A percentile compares a stretch with the other conserved stretches of the same genome.
Evolutionary conservation across 2,113 vertebrate species (phyloP).

Genomic region (Orthonyx spaldingii): DNA sequence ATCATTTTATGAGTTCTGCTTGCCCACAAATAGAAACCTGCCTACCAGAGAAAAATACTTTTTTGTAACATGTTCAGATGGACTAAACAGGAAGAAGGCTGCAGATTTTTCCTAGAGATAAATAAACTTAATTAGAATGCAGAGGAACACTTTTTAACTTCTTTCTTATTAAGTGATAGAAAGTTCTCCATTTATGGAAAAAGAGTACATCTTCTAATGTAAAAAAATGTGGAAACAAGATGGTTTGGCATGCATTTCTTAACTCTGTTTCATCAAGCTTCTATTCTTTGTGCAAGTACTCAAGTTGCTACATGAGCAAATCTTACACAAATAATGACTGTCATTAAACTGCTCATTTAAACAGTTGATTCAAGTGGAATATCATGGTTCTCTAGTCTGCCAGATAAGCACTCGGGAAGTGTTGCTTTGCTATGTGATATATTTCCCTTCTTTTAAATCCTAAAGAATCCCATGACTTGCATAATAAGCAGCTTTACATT

Average conservation of each 20-base stretch:
- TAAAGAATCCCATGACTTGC: conserved; percentile 11
- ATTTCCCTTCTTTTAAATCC: conserved; percentile 5
- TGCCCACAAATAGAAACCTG: not conserved
- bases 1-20: not conserved
- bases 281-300: conserved; percentile 47
- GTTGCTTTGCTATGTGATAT: conserved; percentile 17
- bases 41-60: not conserved
- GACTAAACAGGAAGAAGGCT: not conserved
- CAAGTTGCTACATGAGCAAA: conserved; percentile 48
- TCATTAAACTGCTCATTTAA: conserved; percentile 48
- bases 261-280: conserved; percentile 50
- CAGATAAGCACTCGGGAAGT: conserved; percentile 42
- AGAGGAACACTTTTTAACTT: not conserved
- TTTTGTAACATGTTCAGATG: not conserved
- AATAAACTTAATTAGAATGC: not conserved
- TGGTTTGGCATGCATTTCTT: conserved; percentile 38
- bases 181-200: conserved; percentile 32
- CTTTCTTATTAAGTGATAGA: not conserved
- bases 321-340: conserved; percentile 41
- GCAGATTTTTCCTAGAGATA: not conserved
- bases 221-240: conserved; percentile 22
- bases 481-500: conserved; percentile 47
- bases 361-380: conserved; percentile 45
- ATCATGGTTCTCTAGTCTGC: conserved; percentile 25
- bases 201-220: not conserved